Evolutionary conservation across 2,113 vertebrate genomes (phyloP).

Genomic region (Bubo bubo): DNA sequence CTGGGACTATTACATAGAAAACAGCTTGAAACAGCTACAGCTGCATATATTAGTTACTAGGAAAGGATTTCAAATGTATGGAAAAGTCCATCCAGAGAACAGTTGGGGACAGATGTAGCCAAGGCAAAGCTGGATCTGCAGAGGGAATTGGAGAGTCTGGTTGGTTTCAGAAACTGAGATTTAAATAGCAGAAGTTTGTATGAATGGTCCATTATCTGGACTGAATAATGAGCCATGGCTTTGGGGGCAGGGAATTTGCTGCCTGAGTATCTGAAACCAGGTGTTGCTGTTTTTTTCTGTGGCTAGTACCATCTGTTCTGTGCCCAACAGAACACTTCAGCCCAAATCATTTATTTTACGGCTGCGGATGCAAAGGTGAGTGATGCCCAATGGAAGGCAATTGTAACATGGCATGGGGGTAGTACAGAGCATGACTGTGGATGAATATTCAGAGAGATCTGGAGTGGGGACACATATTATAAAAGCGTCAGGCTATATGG

Average conservation of each 20-base stretch:
- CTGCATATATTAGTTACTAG: not conserved
- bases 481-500: not conserved
- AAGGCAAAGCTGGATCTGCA: constrained; percentile 31
- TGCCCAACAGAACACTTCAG: constrained; percentile 57
- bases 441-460: not conserved
- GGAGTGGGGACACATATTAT: not conserved
- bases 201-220: constrained; percentile 54
- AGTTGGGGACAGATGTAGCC: constrained; percentile 16
- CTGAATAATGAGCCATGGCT: constrained; percentile 60
- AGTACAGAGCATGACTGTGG: not conserved
- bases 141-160: not conserved
- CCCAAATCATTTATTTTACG: constrained; percentile 52
- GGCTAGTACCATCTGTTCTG: constrained; percentile 57
- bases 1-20: constrained; percentile 29
- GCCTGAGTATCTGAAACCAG: constrained; percentile 48
- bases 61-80: not conserved
- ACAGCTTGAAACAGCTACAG: constrained; percentile 28
- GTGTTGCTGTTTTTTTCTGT: constrained; percentile 45
- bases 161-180: constrained; percentile 43
- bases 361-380: constrained; percentile 32
- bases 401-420: not conserved
- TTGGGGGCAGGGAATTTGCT: constrained; percentile 48
- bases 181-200: constrained; percentile 59
- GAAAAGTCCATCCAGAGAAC: constrained; percentile 36
- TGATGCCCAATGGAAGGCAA: constrained; percentile 18